A percentile compares a stretch with the other conserved stretches of the same genome.
Evolutionary conservation across 2,888 invertebrate genomes (phyloP).

Genomic region (Iselma pallidipennis): DNA sequence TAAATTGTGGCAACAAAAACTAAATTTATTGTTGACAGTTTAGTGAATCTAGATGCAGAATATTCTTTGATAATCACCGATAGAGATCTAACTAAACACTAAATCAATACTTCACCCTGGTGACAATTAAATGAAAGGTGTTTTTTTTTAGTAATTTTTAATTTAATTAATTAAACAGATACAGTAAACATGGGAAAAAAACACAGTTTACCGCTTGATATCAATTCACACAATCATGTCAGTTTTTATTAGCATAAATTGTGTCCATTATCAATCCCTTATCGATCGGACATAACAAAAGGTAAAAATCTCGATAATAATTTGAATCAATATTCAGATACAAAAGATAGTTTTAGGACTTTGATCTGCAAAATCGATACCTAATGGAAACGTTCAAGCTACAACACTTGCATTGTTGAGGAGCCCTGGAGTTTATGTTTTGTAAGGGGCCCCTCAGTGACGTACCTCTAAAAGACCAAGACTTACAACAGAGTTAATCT

Average conservation of each 20-base stretch:
- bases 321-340: too few species aligned
- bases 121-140: neutral
- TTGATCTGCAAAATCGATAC: too few species aligned
- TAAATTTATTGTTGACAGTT: constrained; percentile 14
- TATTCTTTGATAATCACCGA: constrained; percentile 23
- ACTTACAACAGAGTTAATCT: too few species aligned
- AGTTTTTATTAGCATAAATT: neutral
- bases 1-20: constrained; percentile 14
- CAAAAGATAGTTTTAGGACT: too few species aligned
- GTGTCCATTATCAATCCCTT: too few species aligned
- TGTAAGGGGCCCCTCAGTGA: too few species aligned
- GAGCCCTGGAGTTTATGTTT: too few species aligned
- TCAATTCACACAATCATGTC: neutral
- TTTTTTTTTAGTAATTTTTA: neutral
- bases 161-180: neutral
- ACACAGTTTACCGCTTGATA: neutral
- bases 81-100: constrained; percentile 3
- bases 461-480: too few species aligned
- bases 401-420: too few species aligned
- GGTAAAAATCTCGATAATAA: too few species aligned
- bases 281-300: neutral
- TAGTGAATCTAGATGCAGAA: constrained; percentile 16
- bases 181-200: neutral
- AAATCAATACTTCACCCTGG: neutral
- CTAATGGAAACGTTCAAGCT: too few species aligned